Conservation (phyloP, 2,888 invertebrate genomes). For the Oxystoma pomonae region DNA sequence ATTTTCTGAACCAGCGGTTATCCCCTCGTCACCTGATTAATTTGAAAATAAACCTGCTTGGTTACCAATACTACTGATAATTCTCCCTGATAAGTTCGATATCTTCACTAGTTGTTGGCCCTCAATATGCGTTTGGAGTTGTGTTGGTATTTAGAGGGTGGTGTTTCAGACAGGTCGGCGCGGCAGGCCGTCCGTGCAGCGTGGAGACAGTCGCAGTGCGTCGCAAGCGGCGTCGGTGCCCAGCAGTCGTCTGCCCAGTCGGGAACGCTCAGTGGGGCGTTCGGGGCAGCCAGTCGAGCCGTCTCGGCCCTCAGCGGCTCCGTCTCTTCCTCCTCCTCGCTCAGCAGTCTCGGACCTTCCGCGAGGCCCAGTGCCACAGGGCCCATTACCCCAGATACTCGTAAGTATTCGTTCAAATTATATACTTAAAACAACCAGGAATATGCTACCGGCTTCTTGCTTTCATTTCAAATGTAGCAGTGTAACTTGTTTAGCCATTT, state of each 20-base stretch:
- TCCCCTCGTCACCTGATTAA: too few relatives aligned
- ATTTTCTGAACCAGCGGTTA: too few relatives aligned
- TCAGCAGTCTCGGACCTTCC: conserved; percentile 57
- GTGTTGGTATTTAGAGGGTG: conserved; percentile 51
- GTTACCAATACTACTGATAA: too few relatives aligned
- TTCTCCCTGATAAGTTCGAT: too few relatives aligned
- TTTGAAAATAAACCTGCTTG: too few relatives aligned
- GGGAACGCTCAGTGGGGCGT: conserved; percentile 6
- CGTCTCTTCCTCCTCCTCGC: conserved; percentile 63
- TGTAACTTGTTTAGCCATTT: too few relatives aligned
- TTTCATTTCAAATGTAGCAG: too few relatives aligned
- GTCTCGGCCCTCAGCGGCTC: conserved; percentile 80
- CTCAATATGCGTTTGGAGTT: conserved; percentile 44
- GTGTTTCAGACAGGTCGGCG: conserved; percentile 82
- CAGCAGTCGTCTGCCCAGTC: neutral
- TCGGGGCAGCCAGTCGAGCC: conserved; percentile 50
- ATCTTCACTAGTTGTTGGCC: conserved; percentile 31
- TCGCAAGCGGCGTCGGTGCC: conserved; percentile 59
- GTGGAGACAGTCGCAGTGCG: conserved; percentile 83
- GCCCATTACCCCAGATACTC: conserved; percentile 69
- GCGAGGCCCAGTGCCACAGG: conserved; percentile 58
- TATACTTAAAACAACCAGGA: neutral
- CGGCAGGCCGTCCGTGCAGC: conserved; percentile 80
- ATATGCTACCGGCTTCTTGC: too few relatives aligned
- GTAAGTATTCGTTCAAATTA: conserved; percentile 44